Evolutionary conservation across 2,797 vertebrate species (phyloP).

Genomic region (Myripristis jacobus): DNA sequence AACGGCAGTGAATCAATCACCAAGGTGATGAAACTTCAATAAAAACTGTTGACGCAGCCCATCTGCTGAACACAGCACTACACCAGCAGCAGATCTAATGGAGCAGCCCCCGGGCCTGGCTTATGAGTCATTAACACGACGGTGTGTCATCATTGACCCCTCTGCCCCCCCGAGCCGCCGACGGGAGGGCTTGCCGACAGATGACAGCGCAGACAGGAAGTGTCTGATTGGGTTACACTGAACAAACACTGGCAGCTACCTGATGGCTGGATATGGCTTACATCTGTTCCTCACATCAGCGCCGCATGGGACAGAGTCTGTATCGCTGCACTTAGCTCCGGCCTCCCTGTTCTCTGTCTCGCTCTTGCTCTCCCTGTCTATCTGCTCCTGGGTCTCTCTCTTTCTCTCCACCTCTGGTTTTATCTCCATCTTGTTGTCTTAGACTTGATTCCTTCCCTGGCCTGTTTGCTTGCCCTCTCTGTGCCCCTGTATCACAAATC

Average conservation of each 20-base stretch:
- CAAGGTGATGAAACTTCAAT: constrained; percentile 49
- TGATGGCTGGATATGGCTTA: constrained; percentile 73
- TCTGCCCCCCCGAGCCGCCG: constrained; percentile 40
- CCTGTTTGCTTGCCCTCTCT: constrained; percentile 51
- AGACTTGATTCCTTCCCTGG: constrained; percentile 21
- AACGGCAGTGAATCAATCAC: constrained; percentile 48
- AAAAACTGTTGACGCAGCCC: constrained; percentile 28
- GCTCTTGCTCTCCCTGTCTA: constrained; percentile 17
- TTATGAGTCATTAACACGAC: constrained; percentile 73
- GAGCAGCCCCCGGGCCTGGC: constrained; percentile 57
- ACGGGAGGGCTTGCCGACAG: constrained; percentile 74
- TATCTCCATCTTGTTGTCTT: constrained; percentile 12
- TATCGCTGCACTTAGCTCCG: constrained; percentile 56
- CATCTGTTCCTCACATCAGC: constrained; percentile 83
- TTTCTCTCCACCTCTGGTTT: neutral
- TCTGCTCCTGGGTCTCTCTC: constrained; percentile 5
- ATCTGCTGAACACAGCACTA: constrained; percentile 38
- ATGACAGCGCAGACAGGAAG: constrained; percentile 84
- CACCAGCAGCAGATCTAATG: constrained; percentile 57
- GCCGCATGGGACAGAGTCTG: constrained; percentile 53
- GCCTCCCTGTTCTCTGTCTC: constrained; percentile 61
- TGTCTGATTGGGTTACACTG: constrained; percentile 82
- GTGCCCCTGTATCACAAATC: constrained; percentile 45
- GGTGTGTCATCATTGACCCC: constrained; percentile 77
- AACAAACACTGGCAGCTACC: constrained; percentile 84